Percentiles rank a stretch among this genome's conserved stretches.
Evolutionary conservation across 2,888 invertebrate species (phyloP).

Genomic region (Deroplatys truncata): DNA sequence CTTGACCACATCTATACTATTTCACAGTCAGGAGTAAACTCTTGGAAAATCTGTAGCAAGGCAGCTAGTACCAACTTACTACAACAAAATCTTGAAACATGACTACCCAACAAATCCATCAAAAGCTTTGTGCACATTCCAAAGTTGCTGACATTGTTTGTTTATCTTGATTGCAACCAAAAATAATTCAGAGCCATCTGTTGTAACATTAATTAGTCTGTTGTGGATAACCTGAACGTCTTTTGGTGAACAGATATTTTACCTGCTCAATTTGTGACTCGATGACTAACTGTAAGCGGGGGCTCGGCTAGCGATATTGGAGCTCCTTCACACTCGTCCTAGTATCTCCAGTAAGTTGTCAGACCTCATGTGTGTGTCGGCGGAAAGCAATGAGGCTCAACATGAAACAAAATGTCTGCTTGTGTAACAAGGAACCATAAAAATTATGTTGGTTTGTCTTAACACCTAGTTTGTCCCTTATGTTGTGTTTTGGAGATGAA

Average conservation of each 20-base stretch:
- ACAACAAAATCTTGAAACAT: too few species aligned
- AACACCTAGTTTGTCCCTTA: too few species aligned
- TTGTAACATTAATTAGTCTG: neutral
- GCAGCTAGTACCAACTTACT: too few species aligned
- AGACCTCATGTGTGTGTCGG: neutral
- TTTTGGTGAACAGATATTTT: conserved; percentile 48
- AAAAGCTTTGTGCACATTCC: too few species aligned
- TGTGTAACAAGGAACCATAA: neutral
- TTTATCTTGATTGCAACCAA: neutral
- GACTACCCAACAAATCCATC: too few species aligned
- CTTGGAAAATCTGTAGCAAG: too few species aligned
- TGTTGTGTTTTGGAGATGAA: too few species aligned
- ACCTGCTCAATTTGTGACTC: conserved; percentile 54
- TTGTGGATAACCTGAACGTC: neutral
- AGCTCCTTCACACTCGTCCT: conserved; percentile 29
- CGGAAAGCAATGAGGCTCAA: conserved; percentile 2
- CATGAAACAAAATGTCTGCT: neutral
- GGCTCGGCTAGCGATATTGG: conserved; percentile 44
- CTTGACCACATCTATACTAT: too few species aligned
- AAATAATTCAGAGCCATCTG: neutral
- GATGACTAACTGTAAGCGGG: conserved; percentile 61
- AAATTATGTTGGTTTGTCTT: too few species aligned
- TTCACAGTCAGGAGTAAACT: too few species aligned
- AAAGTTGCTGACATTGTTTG: too few species aligned
- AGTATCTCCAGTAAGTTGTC: conserved; percentile 28